Percentiles rank a stretch among this genome's conserved stretches.
These are phyloP conservation scores for Galaxias olidus DNA, from an alignment of 2,797 vertebrate species.

Conservation along the genomic window DNA sequence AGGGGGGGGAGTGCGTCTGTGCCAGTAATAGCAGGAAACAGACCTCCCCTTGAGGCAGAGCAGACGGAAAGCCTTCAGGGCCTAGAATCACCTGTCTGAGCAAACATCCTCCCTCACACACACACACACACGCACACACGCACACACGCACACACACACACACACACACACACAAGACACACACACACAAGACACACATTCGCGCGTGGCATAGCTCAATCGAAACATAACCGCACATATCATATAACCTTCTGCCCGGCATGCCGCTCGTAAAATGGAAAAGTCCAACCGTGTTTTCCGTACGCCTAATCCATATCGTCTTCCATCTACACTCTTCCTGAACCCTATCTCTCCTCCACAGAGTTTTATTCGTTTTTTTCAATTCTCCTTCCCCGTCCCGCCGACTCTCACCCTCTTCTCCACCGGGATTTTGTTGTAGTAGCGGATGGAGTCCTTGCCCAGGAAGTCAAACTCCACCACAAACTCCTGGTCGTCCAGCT, in stretches of 20 bases:
- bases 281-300: not conserved
- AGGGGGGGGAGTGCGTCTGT: not conserved
- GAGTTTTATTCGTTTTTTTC: not conserved
- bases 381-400: not conserved
- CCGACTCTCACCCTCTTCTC: constrained; percentile 88
- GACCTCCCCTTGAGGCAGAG: constrained; percentile 52
- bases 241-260: constrained; percentile 9
- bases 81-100: constrained; percentile 62
- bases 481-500: constrained; percentile 92
- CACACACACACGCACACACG: constrained; percentile 17
- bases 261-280: constrained; percentile 4
- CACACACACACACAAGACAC: constrained; percentile 15
- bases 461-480: constrained; percentile 97
- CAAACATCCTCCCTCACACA: constrained; percentile 55
- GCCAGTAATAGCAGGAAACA: constrained; percentile 61
- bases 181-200: not conserved
- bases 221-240: constrained; percentile 23
- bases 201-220: constrained; percentile 17
- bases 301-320: not conserved
- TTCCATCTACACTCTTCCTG: not conserved
- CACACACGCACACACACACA: constrained; percentile 15
- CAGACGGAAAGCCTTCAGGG: constrained; percentile 58
- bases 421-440: constrained; percentile 97
- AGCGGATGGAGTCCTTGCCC: constrained; percentile 96
- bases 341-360: not conserved